Conservation (phyloP, 2,888 invertebrate species). For the Patella ulyssiponensis region DNA sequence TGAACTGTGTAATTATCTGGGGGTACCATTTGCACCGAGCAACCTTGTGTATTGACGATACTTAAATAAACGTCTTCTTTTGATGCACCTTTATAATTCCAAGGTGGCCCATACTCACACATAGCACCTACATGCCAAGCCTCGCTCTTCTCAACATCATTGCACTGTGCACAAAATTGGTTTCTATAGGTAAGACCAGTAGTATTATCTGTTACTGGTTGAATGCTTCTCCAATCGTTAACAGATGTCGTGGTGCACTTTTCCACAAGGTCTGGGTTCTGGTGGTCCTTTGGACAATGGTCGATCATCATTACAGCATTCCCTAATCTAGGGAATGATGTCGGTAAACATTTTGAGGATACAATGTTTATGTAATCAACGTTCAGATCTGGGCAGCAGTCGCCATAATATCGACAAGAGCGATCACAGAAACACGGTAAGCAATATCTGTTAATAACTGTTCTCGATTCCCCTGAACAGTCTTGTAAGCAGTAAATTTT, state of each 20-base stretch:
- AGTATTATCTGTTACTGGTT: not conserved
- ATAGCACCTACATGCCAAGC: not conserved
- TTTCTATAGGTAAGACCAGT: constrained; percentile 13
- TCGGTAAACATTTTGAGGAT: not conserved
- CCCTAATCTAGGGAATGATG: not conserved
- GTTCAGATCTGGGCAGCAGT: constrained; percentile 15
- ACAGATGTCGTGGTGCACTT: not conserved
- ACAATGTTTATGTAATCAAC: not conserved
- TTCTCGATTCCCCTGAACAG: not conserved
- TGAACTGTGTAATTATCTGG: not conserved
- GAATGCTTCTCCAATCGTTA: not conserved
- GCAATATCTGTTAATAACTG: not conserved
- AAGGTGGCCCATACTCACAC: not conserved
- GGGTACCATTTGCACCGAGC: not conserved
- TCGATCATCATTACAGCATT: not conserved
- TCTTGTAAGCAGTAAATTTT: not conserved
- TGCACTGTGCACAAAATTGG: constrained; percentile 8
- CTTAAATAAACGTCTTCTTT: not conserved
- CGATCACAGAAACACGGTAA: constrained; percentile 1
- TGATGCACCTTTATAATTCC: not conserved
- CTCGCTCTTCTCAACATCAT: not conserved
- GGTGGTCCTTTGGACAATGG: not conserved
- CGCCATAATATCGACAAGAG: constrained; percentile 2
- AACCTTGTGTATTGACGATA: not conserved
- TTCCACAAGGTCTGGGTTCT: not conserved